Percentiles rank a stretch among this genome's conserved stretches.
phyloP scores from a whole-genome alignment of 1,140 invertebrate species.

The Drosophila arawakana region DNA sequence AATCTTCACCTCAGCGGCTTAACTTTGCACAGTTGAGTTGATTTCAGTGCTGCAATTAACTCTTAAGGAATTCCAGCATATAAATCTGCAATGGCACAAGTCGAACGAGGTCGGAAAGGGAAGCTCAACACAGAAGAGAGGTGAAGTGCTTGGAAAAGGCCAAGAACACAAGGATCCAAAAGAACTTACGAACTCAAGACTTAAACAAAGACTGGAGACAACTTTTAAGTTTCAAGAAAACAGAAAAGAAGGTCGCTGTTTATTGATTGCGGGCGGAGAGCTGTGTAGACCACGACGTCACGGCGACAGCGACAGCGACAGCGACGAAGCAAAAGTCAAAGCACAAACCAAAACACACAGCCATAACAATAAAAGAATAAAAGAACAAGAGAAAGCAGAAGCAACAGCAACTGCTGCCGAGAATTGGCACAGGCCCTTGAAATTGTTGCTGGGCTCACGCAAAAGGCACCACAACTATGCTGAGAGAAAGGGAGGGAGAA shows the following conservation, averaged over 20 bases:
- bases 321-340: conserved; percentile 34
- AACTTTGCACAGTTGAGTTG: conserved; percentile 20
- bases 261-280: conserved; percentile 67
- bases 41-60: conserved; percentile 62
- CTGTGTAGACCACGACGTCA: conserved; percentile 9
- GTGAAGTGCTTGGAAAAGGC: conserved; percentile 56
- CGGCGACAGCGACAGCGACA: too few relatives aligned
- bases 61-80: conserved; percentile 52
- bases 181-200: conserved; percentile 24
- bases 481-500: background rate
- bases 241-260: conserved; percentile 69
- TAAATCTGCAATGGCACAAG: conserved; percentile 27
- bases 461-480: conserved; percentile 51
- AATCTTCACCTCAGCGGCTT: conserved; percentile 19
- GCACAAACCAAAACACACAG: conserved; percentile 37
- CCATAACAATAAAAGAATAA: conserved; percentile 48
- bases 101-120: background rate
- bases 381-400: conserved; percentile 19
- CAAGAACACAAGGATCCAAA: conserved; percentile 14
- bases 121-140: conserved; percentile 19
- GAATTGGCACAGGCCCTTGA: conserved; percentile 80
- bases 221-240: conserved; percentile 28
- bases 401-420: conserved; percentile 39
- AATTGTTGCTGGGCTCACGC: conserved; percentile 70
- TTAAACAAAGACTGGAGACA: conserved; percentile 45